Evolutionary conservation across 2,113 vertebrate genomes (phyloP), one percentile per base, ranked within the genome.

Genomic region (Sciurus niger): DNA sequence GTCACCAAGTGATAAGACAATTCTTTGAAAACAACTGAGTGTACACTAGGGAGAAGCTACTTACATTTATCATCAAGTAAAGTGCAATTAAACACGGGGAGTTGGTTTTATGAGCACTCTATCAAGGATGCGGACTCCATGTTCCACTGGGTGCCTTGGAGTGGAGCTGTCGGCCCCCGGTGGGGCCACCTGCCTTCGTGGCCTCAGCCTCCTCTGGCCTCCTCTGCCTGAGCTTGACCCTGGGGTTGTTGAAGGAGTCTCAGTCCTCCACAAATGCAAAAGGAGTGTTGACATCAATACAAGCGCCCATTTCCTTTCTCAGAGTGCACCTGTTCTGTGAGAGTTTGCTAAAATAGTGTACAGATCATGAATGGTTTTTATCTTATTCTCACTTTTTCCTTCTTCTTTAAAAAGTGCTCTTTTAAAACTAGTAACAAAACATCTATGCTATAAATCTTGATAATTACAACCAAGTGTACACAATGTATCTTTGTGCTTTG

Each of bases 141-240:
- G 17, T 28, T 58, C 28, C 1, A 25, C 24, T 1, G 6, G 48
- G 16, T 20, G 28, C 10, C 9, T 34, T 22, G 11, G 43, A 17
- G 20, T 0, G 58, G 68, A 28, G 24, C 18, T 12, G 8, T 6
- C 0, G 0, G 22, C 13, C 30, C 6, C 30, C 7, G 18, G 67
- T n/a, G 37, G 60, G 60, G 60, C 60, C 60, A 28, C 55, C 20
- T 6, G 20, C 22, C 48, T 2, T 8, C 1, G 6, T 3, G 25
- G 48, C 11, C 6, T 5, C 3, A 2, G 32, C 0, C 12, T 51
- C 16, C 63, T 6, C 12, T 0, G 0, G 28, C 13, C 22, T 32
- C 43, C 30, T 25, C 16, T 18, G 13, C 22, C 8, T 3, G 12
- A 2, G 4, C 4, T 34, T 48, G 6, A 6, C 34, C 24, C 46